Evolutionary conservation across 2,888 invertebrate genomes (phyloP), one percentile per base, ranked within the genome.

Genomic region (Drymonia ruficornis): DNA sequence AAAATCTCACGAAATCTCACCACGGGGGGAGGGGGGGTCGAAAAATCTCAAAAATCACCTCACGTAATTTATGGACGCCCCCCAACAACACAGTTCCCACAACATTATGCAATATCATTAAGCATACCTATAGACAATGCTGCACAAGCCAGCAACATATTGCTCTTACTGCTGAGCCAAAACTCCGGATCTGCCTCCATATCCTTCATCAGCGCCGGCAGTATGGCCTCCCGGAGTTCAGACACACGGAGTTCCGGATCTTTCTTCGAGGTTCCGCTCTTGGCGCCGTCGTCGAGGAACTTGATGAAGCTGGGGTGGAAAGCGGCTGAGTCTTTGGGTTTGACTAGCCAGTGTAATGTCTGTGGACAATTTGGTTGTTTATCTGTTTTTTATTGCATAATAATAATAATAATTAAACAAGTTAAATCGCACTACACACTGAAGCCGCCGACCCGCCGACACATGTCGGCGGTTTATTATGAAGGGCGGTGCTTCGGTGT

Each of bases 231-330:
- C 31, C 95, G 84, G 13, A 97, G 92, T 83, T 97, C 97, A 16
- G 94, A 87, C 15, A 95, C 94, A 31, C 97, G 89, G 15, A 95
- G 75, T 29, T 94, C 94, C 0, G 94, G 83, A 29, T 96, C 94
- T 77, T 97, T 97, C 83, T 97, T 97, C 49, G 95, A 96, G 13
- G 94, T 93, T 12, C 95, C 94, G 74, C 95, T 95, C 31, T 93
- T 90, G 62, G 97, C 94, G 0, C 98, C 98, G 59, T 94, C 93
- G 63, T 96, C 94, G 13, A 99, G 90, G 70, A 95, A 94, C 40
- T 95, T 94, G 1, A 97, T 94, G 50, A 97, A 94, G 55, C 93
- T 93, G 0, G 98, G 98, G 86, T 98, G 97, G 80, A 99, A 98
- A 61, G 96, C 95, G 49, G 94, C 94, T 0, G 95, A 93, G 77